Percentiles rank a stretch among this genome's conserved stretches.
Evolutionary conservation across 2,888 invertebrate genomes (phyloP).

Genomic region (Synergus laeviventris): DNA sequence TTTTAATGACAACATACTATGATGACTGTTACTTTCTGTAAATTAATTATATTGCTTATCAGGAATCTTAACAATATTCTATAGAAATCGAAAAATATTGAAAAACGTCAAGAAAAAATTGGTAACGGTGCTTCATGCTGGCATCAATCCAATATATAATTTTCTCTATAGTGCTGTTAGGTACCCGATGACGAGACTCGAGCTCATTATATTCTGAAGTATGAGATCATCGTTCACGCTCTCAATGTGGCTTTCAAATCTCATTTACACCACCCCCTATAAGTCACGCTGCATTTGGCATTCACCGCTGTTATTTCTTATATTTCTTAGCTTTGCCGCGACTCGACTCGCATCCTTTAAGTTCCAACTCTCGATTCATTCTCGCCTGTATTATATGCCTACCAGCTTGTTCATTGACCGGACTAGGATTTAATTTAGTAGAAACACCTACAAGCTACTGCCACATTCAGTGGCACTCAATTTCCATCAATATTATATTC

Average conservation of each 20-base stretch:
- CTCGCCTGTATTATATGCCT: slow-evolving; percentile 50
- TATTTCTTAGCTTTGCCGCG: slow-evolving; percentile 55
- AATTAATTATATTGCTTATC: too few relatives aligned
- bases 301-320: slow-evolving; percentile 70
- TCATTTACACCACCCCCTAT: slow-evolving; percentile 65
- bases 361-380: slow-evolving; percentile 53
- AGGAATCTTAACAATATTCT: too few relatives aligned
- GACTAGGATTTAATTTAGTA: slow-evolving; percentile 65
- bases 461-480: slow-evolving; percentile 59
- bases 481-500: neutral
- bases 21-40: too few relatives aligned
- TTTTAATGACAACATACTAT: too few relatives aligned
- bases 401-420: slow-evolving; percentile 47
- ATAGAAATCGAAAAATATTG: too few relatives aligned
- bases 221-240: slow-evolving; percentile 64
- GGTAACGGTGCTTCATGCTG: neutral
- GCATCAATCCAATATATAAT: slow-evolving; percentile 8
- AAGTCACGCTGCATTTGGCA: slow-evolving; percentile 73
- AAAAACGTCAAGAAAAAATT: neutral
- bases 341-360: slow-evolving; percentile 51
- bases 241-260: slow-evolving; percentile 58
- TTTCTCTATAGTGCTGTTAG: neutral
- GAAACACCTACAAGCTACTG: slow-evolving; percentile 60
- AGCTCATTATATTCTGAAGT: slow-evolving; percentile 57
- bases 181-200: slow-evolving; percentile 19